phyloP scores from a whole-genome alignment of 2,888 invertebrate species.

The Brenthis daphne region DNA sequence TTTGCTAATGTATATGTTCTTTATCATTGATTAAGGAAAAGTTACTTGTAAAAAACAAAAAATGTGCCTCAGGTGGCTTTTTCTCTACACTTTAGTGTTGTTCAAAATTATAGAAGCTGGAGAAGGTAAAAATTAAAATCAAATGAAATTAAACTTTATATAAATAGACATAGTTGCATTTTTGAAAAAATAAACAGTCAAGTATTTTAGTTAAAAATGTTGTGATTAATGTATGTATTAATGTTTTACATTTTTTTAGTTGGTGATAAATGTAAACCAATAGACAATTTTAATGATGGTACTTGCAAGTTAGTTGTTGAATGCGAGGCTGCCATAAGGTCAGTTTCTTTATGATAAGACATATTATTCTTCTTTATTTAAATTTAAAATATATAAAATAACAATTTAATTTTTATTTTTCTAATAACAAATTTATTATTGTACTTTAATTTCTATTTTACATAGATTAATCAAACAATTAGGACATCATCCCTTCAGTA shows the following conservation, averaged over 20 bases:
- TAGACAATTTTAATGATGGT: slow-evolving; percentile 51
- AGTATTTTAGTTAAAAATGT: not conserved
- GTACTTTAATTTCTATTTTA: not conserved
- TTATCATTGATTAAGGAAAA: slow-evolving; percentile 1
- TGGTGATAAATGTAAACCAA: slow-evolving; percentile 60
- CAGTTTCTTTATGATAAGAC: slow-evolving; percentile 41
- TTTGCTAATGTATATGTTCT: slow-evolving; percentile 3
- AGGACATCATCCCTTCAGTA: slow-evolving; percentile 31
- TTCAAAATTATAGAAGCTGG: slow-evolving; percentile 3
- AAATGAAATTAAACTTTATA: not conserved
- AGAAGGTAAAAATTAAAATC: slow-evolving; percentile 7
- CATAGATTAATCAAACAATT: slow-evolving; percentile 23
- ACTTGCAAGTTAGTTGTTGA: slow-evolving; percentile 53
- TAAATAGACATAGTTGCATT: not conserved
- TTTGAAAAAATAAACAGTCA: not conserved
- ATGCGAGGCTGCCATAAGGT: slow-evolving; percentile 64
- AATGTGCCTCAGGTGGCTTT: slow-evolving; percentile 2
- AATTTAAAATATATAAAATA: too few relatives aligned
- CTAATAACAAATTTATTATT: not conserved
- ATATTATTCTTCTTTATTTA: too few relatives aligned
- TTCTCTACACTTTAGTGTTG: slow-evolving; percentile 3
- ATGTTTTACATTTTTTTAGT: slow-evolving; percentile 47
- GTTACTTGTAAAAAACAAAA: slow-evolving; percentile 9
- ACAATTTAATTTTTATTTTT: slow-evolving; percentile 1
- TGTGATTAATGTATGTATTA: not conserved